Base-by-base conservation (phyloP, 2,113 vertebrate genomes). In the Crotalus viridis region DNA sequence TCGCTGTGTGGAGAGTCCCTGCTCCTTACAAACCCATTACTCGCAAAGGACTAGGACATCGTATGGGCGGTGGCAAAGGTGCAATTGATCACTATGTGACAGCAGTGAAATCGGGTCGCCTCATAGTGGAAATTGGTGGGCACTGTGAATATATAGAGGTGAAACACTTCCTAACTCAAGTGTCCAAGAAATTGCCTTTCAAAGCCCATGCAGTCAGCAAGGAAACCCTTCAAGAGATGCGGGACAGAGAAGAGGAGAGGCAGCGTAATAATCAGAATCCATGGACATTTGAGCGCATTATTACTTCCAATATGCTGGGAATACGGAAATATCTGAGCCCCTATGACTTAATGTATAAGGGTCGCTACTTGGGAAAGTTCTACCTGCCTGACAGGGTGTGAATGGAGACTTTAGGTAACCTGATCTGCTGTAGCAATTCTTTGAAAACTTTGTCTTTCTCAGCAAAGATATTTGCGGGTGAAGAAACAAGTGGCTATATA, bases 1-100 rank as follows among this genome's bases (percentile, higher is more conserved):
- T 99, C 3, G 99, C 99, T 24, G 43, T 97, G 21, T 99, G 99
- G 99, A 97, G 99, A 0, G 95, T 99, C 64, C 97, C 97, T 0
- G 96, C 97, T 0, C 99, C 99, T 0, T 97, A 92, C 95, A 99
- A 99, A 46, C 96, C 99, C 2, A 94, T 99, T 94, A 99, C 99
- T 0, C 97, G 97, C 0, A 99, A 99, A 94, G 96, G 99, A 10
- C 92, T 99, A 1, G 99, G 99, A 0, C 98, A 99, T 69, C 98
- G 99, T 0, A 99, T 99, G 99, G 99, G 99, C 0, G 99, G 99
- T 0, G 99, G 99, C 15, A 99, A 99, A 87, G 99, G 99, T 3
- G 98, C 98, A 93, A 97, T 99, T 0, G 99, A 99, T 85, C 98
- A 96, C 96, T 99, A 99, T 0, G 99, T 99, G 94, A 98, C 99